phyloP scores from a whole-genome alignment of 2,888 invertebrate genomes.

The Ophion obscuratus region DNA sequence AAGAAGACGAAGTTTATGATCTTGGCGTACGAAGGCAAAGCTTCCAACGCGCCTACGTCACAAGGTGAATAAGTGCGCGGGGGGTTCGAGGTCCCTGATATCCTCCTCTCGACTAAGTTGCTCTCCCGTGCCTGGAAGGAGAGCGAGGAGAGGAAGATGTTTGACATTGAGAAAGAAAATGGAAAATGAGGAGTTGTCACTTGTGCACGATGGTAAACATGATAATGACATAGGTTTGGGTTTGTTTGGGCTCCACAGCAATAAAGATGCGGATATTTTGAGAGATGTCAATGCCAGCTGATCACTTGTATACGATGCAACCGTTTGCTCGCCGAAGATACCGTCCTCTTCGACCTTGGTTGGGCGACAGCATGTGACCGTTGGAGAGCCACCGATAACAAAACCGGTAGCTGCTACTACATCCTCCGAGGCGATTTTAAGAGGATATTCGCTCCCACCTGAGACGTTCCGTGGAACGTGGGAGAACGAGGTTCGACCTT shows the following conservation, averaged over 20 bases:
- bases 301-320: not conserved
- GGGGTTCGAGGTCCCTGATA: conserved; percentile 41
- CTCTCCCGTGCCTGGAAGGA: conserved; percentile 1
- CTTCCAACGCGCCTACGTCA: conserved; percentile 63
- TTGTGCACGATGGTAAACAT: too few species aligned
- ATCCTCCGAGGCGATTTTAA: conserved; percentile 12
- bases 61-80: conserved; percentile 59
- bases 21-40: conserved; percentile 59
- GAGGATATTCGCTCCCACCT: not conserved
- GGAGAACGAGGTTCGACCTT: conserved; percentile 5
- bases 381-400: conserved; percentile 1
- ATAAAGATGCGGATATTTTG: too few species aligned
- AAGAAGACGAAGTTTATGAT: conserved; percentile 57
- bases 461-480: conserved; percentile 3
- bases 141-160: not conserved
- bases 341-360: not conserved
- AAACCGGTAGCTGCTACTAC: conserved; percentile 28
- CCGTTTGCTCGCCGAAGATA: conserved; percentile 14
- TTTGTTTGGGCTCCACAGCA: too few species aligned
- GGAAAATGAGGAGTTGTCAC: conserved; percentile 31
- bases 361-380: conserved; percentile 6
- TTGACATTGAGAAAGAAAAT: conserved; percentile 33
- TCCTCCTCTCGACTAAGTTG: conserved; percentile 32
- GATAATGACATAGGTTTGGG: too few species aligned
- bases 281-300: too few species aligned